Conservation (phyloP, 2,888 invertebrate species). For the Nemapogon koenigi region DNA sequence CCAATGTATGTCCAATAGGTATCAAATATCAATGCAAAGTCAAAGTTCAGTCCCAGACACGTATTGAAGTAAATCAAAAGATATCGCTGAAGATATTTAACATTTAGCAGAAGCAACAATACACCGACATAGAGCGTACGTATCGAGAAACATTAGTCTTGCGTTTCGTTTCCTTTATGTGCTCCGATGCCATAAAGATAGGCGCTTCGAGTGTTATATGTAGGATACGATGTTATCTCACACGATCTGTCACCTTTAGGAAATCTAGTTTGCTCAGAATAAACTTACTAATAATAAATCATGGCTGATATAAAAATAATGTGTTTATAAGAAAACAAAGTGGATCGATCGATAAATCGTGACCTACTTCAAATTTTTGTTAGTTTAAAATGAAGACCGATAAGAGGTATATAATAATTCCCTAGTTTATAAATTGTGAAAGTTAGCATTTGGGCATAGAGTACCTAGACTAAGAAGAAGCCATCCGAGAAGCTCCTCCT, state of each 20-base stretch:
- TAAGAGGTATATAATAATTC: too few relatives aligned
- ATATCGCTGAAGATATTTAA: constrained; percentile 22
- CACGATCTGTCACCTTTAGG: constrained; percentile 41
- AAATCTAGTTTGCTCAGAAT: constrained; percentile 34
- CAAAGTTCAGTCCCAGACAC: constrained; percentile 26
- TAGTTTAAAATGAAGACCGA: too few relatives aligned
- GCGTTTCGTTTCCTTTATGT: constrained; percentile 47
- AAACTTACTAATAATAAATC: too few relatives aligned
- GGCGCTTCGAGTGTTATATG: constrained; percentile 27
- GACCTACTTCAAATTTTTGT: too few relatives aligned
- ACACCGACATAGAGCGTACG: constrained; percentile 45
- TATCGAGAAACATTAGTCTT: constrained; percentile 52
- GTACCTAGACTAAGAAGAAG: too few relatives aligned
- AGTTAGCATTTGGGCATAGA: too few relatives aligned
- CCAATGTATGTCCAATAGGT: too few relatives aligned
- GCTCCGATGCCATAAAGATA: constrained; percentile 55
- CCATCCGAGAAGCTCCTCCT: too few relatives aligned
- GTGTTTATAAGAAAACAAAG: too few relatives aligned
- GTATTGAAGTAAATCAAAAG: constrained; percentile 32
- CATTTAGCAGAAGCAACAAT: constrained; percentile 19
- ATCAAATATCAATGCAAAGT: constrained; percentile 17
- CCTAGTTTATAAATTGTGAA: too few relatives aligned
- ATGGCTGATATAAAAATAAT: too few relatives aligned
- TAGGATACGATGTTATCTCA: constrained; percentile 35
- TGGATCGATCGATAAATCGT: too few relatives aligned